Evolutionary conservation across 2,888 invertebrate genomes (phyloP), one percentile per base, ranked within the genome.

Genomic region (Morpho helenor): DNA sequence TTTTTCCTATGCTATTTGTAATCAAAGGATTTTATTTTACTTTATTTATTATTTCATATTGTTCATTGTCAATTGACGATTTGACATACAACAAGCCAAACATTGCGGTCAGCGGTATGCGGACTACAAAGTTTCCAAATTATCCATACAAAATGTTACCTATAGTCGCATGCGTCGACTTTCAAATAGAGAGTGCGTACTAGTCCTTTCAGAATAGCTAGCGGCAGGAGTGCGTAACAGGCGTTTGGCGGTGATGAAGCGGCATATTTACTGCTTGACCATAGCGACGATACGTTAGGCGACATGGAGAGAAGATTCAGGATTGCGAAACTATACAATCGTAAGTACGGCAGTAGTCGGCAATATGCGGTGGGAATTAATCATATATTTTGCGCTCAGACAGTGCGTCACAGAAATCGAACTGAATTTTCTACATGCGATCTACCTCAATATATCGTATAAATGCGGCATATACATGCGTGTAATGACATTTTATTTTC

Each of bases 131-230:
- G n/a, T 7, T 43, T 6, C 9, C 6, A 23, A 52, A 44, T n/a
- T 39, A 10, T 39, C 23, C 39, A 23, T 45, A 8, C 52, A 44
- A 52, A 59, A 70, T 66, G 52, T 69, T 61, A 46, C 60, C 62
- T 68, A 68, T 69, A 74, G 75, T 71, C 73, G 50, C 31, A 74
- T 73, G 72, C 80, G 78, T 74, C 75, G 72, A 72, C 76, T 70
- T 70, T 76, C 73, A 69, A 70, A 67, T 66, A 71, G 75, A 74
- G 71, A 79, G 82, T 79, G 78, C 86, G 85, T 81, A 80, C 82
- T 79, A 85, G 85, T 81, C 76, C 79, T 84, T 84, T 83, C 86
- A 83, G 84, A 80, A 80, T 82, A 80, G 79, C 73, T 75, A 75
- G 82, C 85, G 82, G 82, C 69, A 68, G 67, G 72, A 71, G 73